phyloP scores from a whole-genome alignment of 1,140 invertebrate genomes.

The Gerris buenoi region DNA sequence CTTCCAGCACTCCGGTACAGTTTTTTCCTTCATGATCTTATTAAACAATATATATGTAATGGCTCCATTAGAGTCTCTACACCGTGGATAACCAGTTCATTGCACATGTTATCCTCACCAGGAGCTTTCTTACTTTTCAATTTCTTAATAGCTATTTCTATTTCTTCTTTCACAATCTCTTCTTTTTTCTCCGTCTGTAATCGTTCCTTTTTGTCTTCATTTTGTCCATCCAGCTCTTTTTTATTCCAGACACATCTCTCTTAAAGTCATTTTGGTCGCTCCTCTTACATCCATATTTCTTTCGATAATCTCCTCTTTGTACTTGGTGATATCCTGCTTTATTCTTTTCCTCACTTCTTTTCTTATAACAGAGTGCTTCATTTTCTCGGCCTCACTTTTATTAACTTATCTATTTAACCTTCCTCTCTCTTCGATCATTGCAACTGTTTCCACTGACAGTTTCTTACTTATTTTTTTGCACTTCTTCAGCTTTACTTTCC shows the following conservation, averaged over 20 bases:
- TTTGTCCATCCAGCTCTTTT: background rate
- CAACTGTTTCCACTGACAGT: background rate
- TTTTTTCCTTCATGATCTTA: too few species aligned
- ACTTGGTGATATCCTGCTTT: too few species aligned
- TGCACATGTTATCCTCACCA: too few species aligned
- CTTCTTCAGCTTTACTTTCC: background rate
- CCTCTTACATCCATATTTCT: too few species aligned
- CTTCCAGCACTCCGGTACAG: too few species aligned
- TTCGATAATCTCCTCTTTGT: too few species aligned
- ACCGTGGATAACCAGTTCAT: too few species aligned
- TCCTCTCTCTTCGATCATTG: too few species aligned
- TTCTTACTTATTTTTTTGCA: background rate
- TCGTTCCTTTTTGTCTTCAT: background rate
- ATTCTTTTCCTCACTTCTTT: too few species aligned
- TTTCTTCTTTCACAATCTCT: background rate
- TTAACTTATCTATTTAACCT: background rate
- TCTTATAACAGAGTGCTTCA: background rate
- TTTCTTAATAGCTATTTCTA: too few species aligned
- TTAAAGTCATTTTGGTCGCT: background rate
- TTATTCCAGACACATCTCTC: background rate
- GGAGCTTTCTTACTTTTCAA: background rate
- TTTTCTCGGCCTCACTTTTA: background rate
- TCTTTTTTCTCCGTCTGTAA: background rate
- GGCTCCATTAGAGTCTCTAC: too few species aligned
- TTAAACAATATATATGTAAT: too few species aligned